Percentiles rank a stretch among this genome's conserved stretches.
These are phyloP conservation scores for Hirundichthys speculiger DNA, from an alignment of 2,113 vertebrate species.

Conservation along the genomic window DNA sequence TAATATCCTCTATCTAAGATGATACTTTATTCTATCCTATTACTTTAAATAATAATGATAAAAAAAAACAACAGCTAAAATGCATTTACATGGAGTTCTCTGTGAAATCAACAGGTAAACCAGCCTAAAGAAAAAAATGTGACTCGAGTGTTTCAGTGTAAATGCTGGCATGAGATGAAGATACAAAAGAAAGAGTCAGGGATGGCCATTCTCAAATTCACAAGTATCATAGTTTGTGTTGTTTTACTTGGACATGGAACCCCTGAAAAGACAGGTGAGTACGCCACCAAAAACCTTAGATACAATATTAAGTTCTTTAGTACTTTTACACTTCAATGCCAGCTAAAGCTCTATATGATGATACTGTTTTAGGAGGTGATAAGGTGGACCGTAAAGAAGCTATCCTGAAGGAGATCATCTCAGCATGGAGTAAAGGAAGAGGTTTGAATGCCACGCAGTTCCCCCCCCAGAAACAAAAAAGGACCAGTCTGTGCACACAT, in stretches of 20 bases:
- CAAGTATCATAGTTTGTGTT: conserved; percentile 62
- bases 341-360: conserved; percentile 2
- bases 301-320: not conserved
- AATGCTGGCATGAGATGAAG: conserved; percentile 62
- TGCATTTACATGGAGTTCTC: no score
- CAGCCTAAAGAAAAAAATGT: conserved; percentile 46
- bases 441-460: conserved; percentile 49
- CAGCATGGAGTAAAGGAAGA: conserved; percentile 70
- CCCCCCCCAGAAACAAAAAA: conserved; percentile 44
- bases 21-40: conserved; percentile 64
- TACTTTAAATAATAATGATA: conserved; percentile 8
- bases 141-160: conserved; percentile 38
- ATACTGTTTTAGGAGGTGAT: conserved; percentile 46
- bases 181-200: conserved; percentile 58
- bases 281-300: not conserved
- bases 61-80: no score
- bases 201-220: conserved; percentile 64
- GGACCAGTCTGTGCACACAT: conserved; percentile 63
- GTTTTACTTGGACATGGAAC: conserved; percentile 66
- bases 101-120: conserved; percentile 24
- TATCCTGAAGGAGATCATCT: conserved; percentile 74
- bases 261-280: conserved; percentile 71
- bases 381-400: conserved; percentile 62
- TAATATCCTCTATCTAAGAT: conserved; percentile 66
- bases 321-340: not conserved